Evolutionary conservation across 2,113 vertebrate genomes (phyloP), one percentile per base, ranked within the genome.

Genomic region (Acinonyx jubatus): DNA sequence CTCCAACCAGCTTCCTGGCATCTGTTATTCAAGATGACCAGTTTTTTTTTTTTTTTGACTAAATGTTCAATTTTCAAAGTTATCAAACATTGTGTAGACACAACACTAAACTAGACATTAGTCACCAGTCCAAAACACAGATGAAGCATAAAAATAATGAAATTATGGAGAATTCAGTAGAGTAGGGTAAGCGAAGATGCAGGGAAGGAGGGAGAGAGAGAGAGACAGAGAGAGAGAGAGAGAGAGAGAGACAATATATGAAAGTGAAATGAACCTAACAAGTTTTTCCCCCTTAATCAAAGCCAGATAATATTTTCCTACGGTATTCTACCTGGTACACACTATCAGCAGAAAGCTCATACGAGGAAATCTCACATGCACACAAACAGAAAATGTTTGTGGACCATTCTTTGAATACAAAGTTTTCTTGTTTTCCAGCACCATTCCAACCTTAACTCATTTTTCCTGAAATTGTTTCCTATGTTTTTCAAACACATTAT

Each of bases 11-110:
- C 74, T 96, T 97, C 89, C 84, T 94, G 96, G 96, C 96, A 96
- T 95, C 93, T 96, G 83, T 78, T 95, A 88, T 45, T 92, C 90
- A 97, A 94, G 94, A 97, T 92, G 97, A 98, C 87, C 92, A 71
- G 84, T 18, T 65, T 95, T 84, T 83, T 31, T 1, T 73, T 36
- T 76, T 76, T 95, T 84, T 80, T 31, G 1, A 63, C 50, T 96
- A 78, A 79, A 90, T 48, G 84, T 96, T 97, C 79, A 89, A 89
- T 96, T 97, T 97, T 96, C 89, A 97, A 95, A 91, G 92, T 95
- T 98, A 97, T 97, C 97, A 97, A 92, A 96, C 65, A 89, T 81
- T 33, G 50, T 81, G 71, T 78, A 98, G 92, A 97, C 76, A 96
- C 50, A 96, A 94, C 94, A 97, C 80, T 45, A 57, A 96, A 84